Conservation (phyloP, 2,797 vertebrate genomes). For the Scleropages formosus region DNA sequence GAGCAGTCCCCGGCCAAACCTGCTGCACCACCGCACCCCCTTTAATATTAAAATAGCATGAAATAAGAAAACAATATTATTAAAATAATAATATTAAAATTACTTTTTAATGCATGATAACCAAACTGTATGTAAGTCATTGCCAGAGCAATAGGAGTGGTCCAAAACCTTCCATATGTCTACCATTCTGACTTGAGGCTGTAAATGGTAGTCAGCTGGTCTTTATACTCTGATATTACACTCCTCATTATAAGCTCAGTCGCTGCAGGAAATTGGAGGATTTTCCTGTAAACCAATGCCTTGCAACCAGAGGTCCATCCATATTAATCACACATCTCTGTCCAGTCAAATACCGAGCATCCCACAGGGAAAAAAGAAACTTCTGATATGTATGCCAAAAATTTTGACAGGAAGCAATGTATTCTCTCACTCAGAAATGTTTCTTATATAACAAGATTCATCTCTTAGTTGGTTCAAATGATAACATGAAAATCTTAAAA, state of each 20-base stretch:
- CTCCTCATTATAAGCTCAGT: constrained; percentile 47
- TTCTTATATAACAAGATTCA: too few species aligned
- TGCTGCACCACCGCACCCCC: too few species aligned
- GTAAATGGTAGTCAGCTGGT: constrained; percentile 58
- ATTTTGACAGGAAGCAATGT: too few species aligned
- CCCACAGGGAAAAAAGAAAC: neutral
- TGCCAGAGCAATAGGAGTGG: neutral
- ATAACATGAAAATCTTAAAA: too few species aligned
- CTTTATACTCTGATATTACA: constrained; percentile 52
- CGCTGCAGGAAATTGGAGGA: constrained; percentile 64
- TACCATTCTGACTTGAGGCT: constrained; percentile 40
- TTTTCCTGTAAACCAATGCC: constrained; percentile 52
- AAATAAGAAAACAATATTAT: too few species aligned
- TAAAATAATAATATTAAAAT: too few species aligned
- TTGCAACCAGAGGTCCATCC: constrained; percentile 45
- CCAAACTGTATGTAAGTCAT: neutral
- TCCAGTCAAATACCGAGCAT: constrained; percentile 12
- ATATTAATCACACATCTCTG: constrained; percentile 42
- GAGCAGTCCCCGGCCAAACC: too few species aligned
- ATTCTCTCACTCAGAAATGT: too few species aligned
- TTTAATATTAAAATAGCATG: too few species aligned
- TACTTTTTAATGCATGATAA: too few species aligned
- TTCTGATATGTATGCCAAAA: constrained; percentile 8
- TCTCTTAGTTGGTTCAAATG: too few species aligned
- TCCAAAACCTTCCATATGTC: constrained; percentile 49